Conservation (phyloP, 2,888 invertebrate species). For the Ligdia adustata region DNA sequence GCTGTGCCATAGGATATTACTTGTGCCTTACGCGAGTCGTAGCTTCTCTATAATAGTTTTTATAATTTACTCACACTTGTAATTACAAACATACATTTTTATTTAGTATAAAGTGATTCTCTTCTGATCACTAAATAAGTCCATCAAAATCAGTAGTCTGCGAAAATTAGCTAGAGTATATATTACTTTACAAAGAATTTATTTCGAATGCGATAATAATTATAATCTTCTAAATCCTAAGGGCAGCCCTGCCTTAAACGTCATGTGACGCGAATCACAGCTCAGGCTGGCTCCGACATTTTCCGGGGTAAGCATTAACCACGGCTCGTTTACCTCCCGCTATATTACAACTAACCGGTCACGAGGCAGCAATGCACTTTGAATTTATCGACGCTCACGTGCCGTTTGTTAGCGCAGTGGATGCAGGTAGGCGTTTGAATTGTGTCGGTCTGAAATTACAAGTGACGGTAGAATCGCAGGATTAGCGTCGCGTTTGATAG, state of each 20-base stretch:
- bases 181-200: no score
- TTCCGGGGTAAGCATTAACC: conserved; percentile 57
- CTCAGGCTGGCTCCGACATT: conserved; percentile 42
- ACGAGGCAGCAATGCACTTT: conserved; percentile 47
- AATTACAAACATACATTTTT: no score
- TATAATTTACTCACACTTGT: no score
- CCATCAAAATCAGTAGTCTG: no score
- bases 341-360: conserved; percentile 43
- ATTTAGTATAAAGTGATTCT: no score
- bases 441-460: conserved; percentile 10
- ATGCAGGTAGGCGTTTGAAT: conserved; percentile 19
- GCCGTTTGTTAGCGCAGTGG: conserved; percentile 7
- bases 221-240: neutral
- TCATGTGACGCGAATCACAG: conserved; percentile 28
- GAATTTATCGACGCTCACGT: conserved; percentile 25
- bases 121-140: no score
- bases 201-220: no score
- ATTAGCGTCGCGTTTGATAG: conserved; percentile 14
- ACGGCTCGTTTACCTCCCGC: conserved; percentile 58
- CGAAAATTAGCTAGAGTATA: no score
- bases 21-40: no score
- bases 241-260: conserved; percentile 25
- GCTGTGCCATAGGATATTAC: no score
- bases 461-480: conserved; percentile 3
- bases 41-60: no score